These are phyloP conservation scores for Himalopsyche anomala DNA, from an alignment of 2,888 invertebrate species.

Conservation along the genomic window DNA sequence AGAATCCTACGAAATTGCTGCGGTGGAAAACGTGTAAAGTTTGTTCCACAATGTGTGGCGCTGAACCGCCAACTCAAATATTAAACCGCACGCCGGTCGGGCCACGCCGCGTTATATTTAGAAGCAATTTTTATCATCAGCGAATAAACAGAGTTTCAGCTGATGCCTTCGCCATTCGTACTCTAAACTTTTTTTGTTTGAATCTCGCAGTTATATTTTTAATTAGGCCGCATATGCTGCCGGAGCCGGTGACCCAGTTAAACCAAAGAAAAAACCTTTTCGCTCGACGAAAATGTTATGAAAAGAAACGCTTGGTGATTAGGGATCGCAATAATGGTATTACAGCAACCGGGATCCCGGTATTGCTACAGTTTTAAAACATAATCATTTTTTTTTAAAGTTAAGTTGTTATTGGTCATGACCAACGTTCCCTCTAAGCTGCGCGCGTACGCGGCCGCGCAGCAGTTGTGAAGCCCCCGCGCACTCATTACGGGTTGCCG, in stretches of 20 bases:
- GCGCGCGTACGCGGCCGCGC: too few relatives aligned
- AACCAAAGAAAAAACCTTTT: slow-evolving; percentile 6
- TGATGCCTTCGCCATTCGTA: not conserved
- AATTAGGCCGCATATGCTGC: slow-evolving; percentile 13
- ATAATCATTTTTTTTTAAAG: too few relatives aligned
- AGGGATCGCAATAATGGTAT: not conserved
- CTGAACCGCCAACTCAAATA: not conserved
- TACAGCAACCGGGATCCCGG: not conserved
- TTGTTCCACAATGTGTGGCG: too few relatives aligned
- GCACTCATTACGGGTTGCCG: too few relatives aligned
- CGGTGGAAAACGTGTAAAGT: too few relatives aligned
- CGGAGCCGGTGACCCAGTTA: slow-evolving; percentile 14
- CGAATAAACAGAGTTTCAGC: slow-evolving; percentile 11
- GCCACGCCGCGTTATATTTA: not conserved
- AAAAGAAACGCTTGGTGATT: slow-evolving; percentile 2
- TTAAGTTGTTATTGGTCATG: too few relatives aligned
- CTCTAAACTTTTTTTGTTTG: slow-evolving; percentile 1
- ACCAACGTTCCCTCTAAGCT: too few relatives aligned
- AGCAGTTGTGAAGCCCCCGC: too few relatives aligned
- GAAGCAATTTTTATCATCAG: slow-evolving; percentile 12
- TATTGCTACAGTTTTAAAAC: not conserved
- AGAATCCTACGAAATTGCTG: too few relatives aligned
- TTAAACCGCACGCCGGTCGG: not conserved
- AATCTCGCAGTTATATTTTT: slow-evolving; percentile 28
- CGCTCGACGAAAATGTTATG: not conserved